Base-by-base conservation (phyloP, 2,797 vertebrate species). In the Tiaroga cobitis region DNA sequence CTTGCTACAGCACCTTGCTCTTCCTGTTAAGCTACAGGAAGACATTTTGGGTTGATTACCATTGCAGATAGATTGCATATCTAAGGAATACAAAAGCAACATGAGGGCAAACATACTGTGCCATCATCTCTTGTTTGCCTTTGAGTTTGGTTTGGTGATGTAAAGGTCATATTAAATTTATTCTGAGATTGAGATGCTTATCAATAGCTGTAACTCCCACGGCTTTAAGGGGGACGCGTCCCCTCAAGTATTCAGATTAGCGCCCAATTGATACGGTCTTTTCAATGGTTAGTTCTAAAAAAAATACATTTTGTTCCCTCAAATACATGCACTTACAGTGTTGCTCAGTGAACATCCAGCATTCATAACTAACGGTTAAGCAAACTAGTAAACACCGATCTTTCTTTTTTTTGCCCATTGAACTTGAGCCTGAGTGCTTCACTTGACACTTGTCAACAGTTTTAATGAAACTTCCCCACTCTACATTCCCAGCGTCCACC, bases 401-500 rank as follows among this genome's bases (percentile, higher is more conserved):
- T 46, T 34, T 61, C n/a, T 34, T 74, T 77, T 73, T 32, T 80
- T 32, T 70, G 9, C 41, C 67, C 5, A 87, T 87, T 93, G 93
- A 95, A 94, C 93, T 94, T 94, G 94, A 94, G 92, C 90, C 90
- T 90, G 90, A 93, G 93, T 92, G 93, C 87, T 91, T 90, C 91
- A 92, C 92, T 94, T 94, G 93, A 92, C 92, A 91, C 92, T 94
- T 93, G 92, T 95, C 94, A 94, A 92, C 93, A 93, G 91, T 85
- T 90, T 90, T 94, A 94, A 95, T 96, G 93, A 95, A 96, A 83
- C 85, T 81, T 87, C 79, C 74, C 83, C 51, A 72, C 67, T 80
- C 76, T 87, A 89, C 85, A 89, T 91, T 94, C 92, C 92, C 76
- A 80, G 67, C 67, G 61, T 85, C 81, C 70, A 79, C 89, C 89